phyloP scores from a whole-genome alignment of 2,888 invertebrate species.

The Limnephilus rhombicus region DNA sequence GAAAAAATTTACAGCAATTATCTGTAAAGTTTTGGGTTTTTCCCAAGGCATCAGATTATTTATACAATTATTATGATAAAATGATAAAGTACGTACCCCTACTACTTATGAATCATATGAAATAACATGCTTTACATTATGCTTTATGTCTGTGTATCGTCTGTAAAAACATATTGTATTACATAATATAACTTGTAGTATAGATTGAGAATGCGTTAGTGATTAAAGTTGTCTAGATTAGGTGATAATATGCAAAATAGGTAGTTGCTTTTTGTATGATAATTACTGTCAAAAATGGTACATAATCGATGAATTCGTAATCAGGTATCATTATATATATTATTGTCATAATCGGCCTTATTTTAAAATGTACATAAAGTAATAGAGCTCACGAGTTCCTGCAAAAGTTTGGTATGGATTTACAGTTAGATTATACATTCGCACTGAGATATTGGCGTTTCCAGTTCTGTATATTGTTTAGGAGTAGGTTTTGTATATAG shows the following conservation, averaged over 20 bases:
- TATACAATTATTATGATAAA: neutral
- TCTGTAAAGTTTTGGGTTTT: neutral
- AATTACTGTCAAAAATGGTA: neutral
- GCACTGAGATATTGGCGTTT: slow-evolving; percentile 30
- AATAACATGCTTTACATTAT: neutral
- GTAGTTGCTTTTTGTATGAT: neutral
- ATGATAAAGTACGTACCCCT: neutral
- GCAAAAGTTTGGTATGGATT: slow-evolving; percentile 42
- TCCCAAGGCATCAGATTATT: neutral
- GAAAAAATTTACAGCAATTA: neutral
- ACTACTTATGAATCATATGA: neutral
- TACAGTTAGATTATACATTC: neutral
- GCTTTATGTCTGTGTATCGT: neutral
- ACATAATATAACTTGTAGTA: neutral
- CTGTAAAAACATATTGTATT: neutral
- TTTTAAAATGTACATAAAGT: slow-evolving; percentile 57
- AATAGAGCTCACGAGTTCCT: slow-evolving; percentile 52
- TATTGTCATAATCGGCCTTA: slow-evolving; percentile 50
- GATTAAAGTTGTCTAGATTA: slow-evolving; percentile 4
- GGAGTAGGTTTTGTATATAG: slow-evolving; percentile 41
- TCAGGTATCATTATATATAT: neutral
- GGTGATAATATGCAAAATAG: neutral
- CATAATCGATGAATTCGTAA: neutral
- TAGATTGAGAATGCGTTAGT: neutral
- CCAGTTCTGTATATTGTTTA: slow-evolving; percentile 21